Conservation (phyloP, 2,888 invertebrate species). For the Conchocele bisecta region DNA sequence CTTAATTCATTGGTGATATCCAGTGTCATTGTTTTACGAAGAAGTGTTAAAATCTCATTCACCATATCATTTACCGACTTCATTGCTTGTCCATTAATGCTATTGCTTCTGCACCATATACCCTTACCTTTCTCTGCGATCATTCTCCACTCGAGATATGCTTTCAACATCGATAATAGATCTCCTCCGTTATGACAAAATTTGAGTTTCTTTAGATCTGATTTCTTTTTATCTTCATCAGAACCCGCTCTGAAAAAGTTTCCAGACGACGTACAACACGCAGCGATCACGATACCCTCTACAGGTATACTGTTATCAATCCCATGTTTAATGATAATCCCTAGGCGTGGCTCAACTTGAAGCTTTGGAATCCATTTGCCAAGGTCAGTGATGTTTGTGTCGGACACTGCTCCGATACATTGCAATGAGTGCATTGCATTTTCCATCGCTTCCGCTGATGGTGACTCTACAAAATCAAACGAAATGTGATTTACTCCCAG, state of each 20-base stretch:
- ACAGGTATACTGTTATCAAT: conserved; percentile 54
- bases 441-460: conserved; percentile 60
- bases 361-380: conserved; percentile 74
- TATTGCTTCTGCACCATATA: conserved; percentile 78
- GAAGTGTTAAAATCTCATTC: no score
- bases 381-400: conserved; percentile 66
- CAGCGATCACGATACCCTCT: conserved; percentile 71
- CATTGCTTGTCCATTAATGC: conserved; percentile 79
- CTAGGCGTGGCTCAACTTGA: conserved; percentile 74
- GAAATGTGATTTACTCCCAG: conserved; percentile 69
- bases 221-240: conserved; percentile 63
- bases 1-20: no score
- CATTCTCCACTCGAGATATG: conserved; percentile 67
- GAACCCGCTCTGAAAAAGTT: conserved; percentile 72
- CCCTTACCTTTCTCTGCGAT: conserved; percentile 67
- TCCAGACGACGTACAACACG: conserved; percentile 65
- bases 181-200: conserved; percentile 73
- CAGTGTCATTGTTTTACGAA: no score
- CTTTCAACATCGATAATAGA: conserved; percentile 65
- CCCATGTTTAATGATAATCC: conserved; percentile 59
- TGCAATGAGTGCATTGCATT: conserved; percentile 64
- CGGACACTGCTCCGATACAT: conserved; percentile 70
- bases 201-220: conserved; percentile 63
- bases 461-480: conserved; percentile 79
- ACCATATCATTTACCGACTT: no score